Evolutionary conservation across 2,888 invertebrate genomes (phyloP).

Genomic region (Dasypolia templi): DNA sequence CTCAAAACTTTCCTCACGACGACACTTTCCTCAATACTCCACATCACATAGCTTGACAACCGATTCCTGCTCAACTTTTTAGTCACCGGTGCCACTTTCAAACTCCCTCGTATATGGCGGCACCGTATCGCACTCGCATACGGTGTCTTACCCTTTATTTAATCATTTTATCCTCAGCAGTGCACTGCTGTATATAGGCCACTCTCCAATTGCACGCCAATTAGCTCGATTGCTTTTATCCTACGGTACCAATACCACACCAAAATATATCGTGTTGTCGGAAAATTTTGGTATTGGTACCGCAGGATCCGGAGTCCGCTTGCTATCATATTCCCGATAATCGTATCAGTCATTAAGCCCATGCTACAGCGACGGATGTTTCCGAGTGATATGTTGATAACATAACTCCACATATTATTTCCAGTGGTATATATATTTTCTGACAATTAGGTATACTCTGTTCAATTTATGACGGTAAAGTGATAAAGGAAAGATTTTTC

Average conservation of each 20-base stretch:
- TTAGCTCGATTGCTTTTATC: too few species aligned
- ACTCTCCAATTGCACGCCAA: too few species aligned
- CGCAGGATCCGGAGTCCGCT: too few species aligned
- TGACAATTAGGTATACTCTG: not conserved
- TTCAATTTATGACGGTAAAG: not conserved
- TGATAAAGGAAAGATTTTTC: too few species aligned
- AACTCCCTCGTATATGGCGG: too few species aligned
- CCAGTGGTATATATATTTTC: slow-evolving; percentile 3
- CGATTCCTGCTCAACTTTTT: not conserved
- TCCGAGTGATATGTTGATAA: slow-evolving; percentile 26
- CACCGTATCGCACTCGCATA: too few species aligned
- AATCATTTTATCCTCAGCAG: too few species aligned
- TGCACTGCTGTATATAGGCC: too few species aligned
- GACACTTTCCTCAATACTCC: not conserved
- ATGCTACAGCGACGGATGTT: slow-evolving; percentile 26
- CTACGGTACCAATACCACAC: not conserved
- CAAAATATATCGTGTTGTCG: not conserved
- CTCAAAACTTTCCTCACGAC: not conserved
- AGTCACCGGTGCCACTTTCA: not conserved
- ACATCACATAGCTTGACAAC: not conserved
- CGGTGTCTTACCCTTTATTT: too few species aligned
- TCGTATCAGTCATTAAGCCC: slow-evolving; percentile 47
- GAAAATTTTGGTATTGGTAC: too few species aligned
- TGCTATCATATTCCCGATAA: slow-evolving; percentile 25
- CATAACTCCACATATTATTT: slow-evolving; percentile 17